Evolutionary conservation across 92 coral and sea anemone species (phyloP).

Genomic region (Parazoanthus swiftii): DNA sequence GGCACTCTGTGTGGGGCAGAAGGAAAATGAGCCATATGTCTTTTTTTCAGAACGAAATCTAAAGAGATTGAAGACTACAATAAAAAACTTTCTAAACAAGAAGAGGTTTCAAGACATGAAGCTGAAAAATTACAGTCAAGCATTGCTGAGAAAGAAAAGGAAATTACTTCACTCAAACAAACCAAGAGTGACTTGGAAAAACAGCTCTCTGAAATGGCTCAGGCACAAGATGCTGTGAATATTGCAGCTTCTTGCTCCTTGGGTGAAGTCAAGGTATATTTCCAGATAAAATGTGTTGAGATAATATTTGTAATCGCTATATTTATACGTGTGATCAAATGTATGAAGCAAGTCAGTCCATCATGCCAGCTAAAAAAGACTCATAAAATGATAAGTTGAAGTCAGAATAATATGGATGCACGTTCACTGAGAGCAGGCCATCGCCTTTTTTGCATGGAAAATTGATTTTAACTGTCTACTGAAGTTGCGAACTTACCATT

Average conservation of each 20-base stretch:
- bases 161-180: slow-evolving; percentile 45
- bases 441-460: too few species aligned
- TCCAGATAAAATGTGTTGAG: background rate
- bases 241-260: slow-evolving; percentile 67
- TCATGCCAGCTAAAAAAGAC: too few species aligned
- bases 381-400: too few species aligned
- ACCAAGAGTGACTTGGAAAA: slow-evolving; percentile 60
- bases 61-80: slow-evolving; percentile 51
- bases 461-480: too few species aligned
- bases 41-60: slow-evolving; percentile 43
- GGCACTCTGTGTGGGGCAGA: background rate
- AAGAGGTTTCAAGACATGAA: slow-evolving; percentile 54
- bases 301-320: background rate
- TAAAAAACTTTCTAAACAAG: slow-evolving; percentile 48
- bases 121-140: slow-evolving; percentile 48
- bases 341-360: too few species aligned
- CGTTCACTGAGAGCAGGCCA: too few species aligned
- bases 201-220: slow-evolving; percentile 55
- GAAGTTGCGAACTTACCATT: too few species aligned
- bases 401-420: too few species aligned
- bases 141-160: slow-evolving; percentile 54
- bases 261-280: slow-evolving; percentile 67
- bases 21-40: background rate
- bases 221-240: slow-evolving; percentile 55
- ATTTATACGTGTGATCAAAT: too few species aligned